Base-by-base conservation (phyloP, 64 coral and sea anemone genomes). In the Trachythela sp. region DNA sequence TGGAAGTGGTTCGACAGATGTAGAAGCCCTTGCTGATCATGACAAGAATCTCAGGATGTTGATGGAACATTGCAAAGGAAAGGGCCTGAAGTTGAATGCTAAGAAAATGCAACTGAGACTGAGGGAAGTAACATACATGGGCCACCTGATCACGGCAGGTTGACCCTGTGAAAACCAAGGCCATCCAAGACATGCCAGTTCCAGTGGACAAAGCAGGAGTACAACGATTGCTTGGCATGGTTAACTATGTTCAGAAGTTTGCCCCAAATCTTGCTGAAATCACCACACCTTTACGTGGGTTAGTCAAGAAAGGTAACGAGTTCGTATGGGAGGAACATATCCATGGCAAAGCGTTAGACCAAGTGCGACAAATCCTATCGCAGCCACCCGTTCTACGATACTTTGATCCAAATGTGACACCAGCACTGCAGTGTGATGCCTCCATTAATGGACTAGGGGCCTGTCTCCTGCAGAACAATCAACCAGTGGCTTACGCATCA, bases 301-400 rank as follows among this genome's bases (percentile, higher is more conserved):
- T 92, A 9, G 13, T 87, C 32, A 86, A 54, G 68, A 77, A 87
- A 48, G 90, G 83, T 13, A 85, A 67, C 58, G 84, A 43, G n/a
- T 89, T 93, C 52, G 34, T 93, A 40, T 93, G 83, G 92, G 87
- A 88, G 30, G 60, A 88, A 6, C 64, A 72, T 9, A 40, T 88
- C 13, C 64, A 40, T 31, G 31, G 39, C n/a, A n/a, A n/a, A n/a
- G n/a, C n/a, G n/a, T n/a, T n/a, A n/a, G n/a, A n/a, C n/a, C n/a
- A 68, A 37, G 58, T 34, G 24, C 54, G 54, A 37, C 48, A 60
- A 87, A 60, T 36, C 27, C 29, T 87, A 10, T 36, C 86, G 9
- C 51, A 56, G 54, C 29, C 86, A 59, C 86, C 34, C 15, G 29
- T 87, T 14, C 52, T 87, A 8, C 31, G 58, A 38, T 64, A 32